Base-by-base conservation (phyloP, 2,888 invertebrate species). In the Nephrocerus scutellatus region DNA sequence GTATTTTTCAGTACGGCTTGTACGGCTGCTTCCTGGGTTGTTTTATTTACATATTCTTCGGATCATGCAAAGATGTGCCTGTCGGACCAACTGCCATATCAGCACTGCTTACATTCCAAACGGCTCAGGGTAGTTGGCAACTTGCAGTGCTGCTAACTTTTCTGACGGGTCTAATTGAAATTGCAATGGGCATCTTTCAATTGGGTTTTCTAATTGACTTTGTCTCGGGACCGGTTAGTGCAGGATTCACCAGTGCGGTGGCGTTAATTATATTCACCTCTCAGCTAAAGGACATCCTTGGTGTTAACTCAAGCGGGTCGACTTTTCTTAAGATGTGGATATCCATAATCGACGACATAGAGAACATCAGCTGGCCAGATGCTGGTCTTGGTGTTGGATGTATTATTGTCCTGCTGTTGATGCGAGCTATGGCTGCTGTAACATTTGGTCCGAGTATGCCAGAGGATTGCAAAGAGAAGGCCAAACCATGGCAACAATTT, bases 51-150 rank as follows among this genome's bases (percentile, higher is more conserved):
- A 84, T 88, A 52, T 68, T 92, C 49, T 76, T 93, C 51, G 92
- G 92, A 16, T 87, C 88, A 39, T 88, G 90, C 63, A 90, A 90
- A 66, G 91, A 92, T 65, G 84, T 91, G 49, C 91, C 92, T 2
- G 80, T 92, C 54, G 92, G 95, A 6, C 93, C 93, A 4, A 92
- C 91, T 3, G 92, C 93, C 50, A 90, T 95, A 50, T 82, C 88
- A 44, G 88, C 92, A 2, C 71, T 93, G 43, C 75, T 93, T 50
- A 90, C 90, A 3, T 84, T 76, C 63, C 86, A 87, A 72, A 78
- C 83, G 13, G 77, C 85, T 1, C 74, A 76, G 30, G 81, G 80
- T 29, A 59, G 59, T 10, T 68, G 67, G 66, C 80, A 88, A 60
- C 50, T 59, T 39, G 87, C 87, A 2, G 77, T 87, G 20, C 67